Conservation (phyloP, 2,797 vertebrate species). For the Lycodopsis pacificus region DNA sequence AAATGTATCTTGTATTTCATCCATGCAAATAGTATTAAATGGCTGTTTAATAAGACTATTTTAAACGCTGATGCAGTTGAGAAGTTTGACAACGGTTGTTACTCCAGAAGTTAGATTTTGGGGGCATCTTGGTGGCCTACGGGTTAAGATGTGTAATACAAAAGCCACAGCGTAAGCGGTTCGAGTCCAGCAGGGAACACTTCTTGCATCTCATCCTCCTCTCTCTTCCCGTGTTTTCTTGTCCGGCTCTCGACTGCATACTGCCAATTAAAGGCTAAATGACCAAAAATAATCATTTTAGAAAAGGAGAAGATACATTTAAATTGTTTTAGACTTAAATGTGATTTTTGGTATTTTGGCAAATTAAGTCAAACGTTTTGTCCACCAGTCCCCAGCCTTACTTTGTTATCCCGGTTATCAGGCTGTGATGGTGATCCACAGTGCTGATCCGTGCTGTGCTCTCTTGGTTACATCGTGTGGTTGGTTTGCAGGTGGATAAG, state of each 20-base stretch:
- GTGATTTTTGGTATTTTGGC: too few species aligned
- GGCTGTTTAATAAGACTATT: too few species aligned
- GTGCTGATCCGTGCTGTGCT: slow-evolving; percentile 4
- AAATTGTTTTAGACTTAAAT: too few species aligned
- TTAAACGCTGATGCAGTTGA: slow-evolving; percentile 10
- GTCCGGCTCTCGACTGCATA: too few species aligned
- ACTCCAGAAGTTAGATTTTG: not conserved
- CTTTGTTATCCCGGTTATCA: not conserved
- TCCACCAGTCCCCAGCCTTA: not conserved
- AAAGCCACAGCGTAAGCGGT: not conserved
- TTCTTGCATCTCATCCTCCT: not conserved
- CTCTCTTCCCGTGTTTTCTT: not conserved
- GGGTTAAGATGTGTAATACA: not conserved
- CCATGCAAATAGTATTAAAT: too few species aligned
- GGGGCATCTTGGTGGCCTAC: not conserved
- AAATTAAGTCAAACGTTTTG: not conserved
- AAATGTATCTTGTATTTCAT: too few species aligned
- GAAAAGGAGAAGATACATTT: not conserved
- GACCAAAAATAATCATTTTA: not conserved
- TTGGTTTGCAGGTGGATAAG: slow-evolving; percentile 89
- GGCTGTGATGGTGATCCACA: not conserved
- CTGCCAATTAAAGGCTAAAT: not conserved
- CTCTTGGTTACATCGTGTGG: slow-evolving; percentile 15
- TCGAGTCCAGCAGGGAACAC: not conserved
- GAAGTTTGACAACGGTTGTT: not conserved